Base-by-base conservation (phyloP, 2,797 vertebrate genomes). In the Microcaecilia unicolor region DNA sequence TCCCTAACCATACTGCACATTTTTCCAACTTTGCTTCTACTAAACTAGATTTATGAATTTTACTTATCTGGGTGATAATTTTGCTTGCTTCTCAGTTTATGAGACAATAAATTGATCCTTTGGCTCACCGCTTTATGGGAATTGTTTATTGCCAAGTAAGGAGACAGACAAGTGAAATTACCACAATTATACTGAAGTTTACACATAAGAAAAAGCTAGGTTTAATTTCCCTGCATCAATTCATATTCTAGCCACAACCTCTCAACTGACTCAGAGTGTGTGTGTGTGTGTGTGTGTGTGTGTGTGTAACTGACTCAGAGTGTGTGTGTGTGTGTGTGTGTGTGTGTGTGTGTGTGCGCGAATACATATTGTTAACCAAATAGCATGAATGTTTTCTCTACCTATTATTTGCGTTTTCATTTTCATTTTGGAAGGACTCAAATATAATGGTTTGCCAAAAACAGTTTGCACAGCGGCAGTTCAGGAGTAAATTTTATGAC, bases 131-230 rank as follows among this genome's bases (percentile, higher is more conserved):
- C 41, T 43, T 59, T 50, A 48, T 49, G 41, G 51, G 52, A 63
- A 54, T 58, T 64, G 57, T 58, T 64, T 58, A 64, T 39, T 59
- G 59, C 50, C 55, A 61, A 67, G 44, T 41, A 50, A 61, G 61
- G 55, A 64, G 59, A 44, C 55, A 66, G 35, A 61, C 61, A 58
- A 67, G 63, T 36, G 40, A 24, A 60, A 67, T 62, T 59, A 52
- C 46, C 34, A 47, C 57, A 64, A 73, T 63, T 64, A 61, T 15
- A 48, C 43, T 35, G 24, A 58, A 61, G 69, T 64, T 26, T 61
- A 37, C 44, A 50, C 57, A 71, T 55, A 51, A 59, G 44, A 65
- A 65, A 51, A 22, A 34, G 34, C 48, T 37, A 28, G 61, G 62
- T 52, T 55, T 54, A 58, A 57, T 54, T 61, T 42, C 46, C 58